These are phyloP conservation scores for Drosophila kanekoi DNA, from an alignment of 2,888 invertebrate genomes.

Conservation along the genomic window DNA sequence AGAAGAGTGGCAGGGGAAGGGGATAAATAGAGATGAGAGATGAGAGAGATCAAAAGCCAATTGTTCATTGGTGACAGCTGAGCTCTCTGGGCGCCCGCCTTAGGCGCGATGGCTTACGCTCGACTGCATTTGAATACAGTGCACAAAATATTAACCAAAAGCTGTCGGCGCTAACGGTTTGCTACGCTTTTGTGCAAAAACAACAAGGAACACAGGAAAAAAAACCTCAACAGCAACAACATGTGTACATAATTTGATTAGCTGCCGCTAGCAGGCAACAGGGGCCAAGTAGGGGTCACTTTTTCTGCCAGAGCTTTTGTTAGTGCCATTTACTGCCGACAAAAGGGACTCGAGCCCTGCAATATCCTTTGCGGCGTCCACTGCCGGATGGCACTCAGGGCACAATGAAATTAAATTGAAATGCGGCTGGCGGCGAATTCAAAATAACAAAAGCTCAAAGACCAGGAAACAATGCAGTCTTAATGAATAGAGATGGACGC, in stretches of 20 bases:
- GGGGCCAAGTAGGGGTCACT: background rate
- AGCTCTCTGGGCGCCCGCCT: slow-evolving; percentile 1
- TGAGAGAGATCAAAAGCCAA: slow-evolving; percentile 16
- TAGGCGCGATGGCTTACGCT: slow-evolving; percentile 11
- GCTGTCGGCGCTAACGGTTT: background rate
- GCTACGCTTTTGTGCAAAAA: background rate
- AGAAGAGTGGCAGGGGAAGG: background rate
- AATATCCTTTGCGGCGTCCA: background rate
- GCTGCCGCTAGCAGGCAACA: background rate
- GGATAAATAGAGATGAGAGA: background rate
- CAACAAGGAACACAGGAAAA: no score
- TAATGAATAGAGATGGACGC: background rate
- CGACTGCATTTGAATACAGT: slow-evolving; percentile 31
- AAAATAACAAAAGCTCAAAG: background rate
- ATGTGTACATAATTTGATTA: slow-evolving; percentile 29
- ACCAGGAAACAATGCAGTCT: background rate
- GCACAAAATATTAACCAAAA: slow-evolving; percentile 14
- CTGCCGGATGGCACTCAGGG: slow-evolving; percentile 2
- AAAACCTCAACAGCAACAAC: no score
- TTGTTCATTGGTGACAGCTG: slow-evolving; percentile 10
- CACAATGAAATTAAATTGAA: slow-evolving; percentile 20
- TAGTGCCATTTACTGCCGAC: slow-evolving; percentile 4
- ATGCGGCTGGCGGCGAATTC: background rate
- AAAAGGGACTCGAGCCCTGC: background rate
- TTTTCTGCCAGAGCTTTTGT: slow-evolving; percentile 8